A percentile compares a stretch with the other conserved stretches of the same genome.
These are phyloP conservation scores for Leptodactylus fallax DNA, from an alignment of 2,797 vertebrate genomes.

Conservation along the genomic window DNA sequence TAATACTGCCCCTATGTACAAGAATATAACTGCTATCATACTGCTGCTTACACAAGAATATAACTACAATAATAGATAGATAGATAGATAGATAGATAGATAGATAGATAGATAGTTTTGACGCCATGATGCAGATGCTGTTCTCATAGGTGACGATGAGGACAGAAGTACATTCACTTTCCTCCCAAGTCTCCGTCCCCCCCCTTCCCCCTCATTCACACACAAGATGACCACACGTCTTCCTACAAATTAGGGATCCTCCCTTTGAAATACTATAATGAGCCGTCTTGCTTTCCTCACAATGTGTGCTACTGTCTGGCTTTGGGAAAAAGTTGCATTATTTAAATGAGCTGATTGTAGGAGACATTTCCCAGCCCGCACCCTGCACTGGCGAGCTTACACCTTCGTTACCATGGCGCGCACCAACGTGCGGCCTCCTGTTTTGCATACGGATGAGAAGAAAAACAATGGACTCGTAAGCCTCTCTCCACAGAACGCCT, in stretches of 20 bases:
- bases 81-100: background rate
- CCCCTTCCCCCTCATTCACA: conserved; percentile 25
- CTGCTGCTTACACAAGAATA: background rate
- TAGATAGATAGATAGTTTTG: background rate
- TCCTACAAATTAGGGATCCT: conserved; percentile 10
- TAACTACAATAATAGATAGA: background rate
- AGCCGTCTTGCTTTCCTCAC: conserved; percentile 65
- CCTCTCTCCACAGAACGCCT: conserved; percentile 74
- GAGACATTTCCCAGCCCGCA: conserved; percentile 71
- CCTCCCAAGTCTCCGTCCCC: background rate
- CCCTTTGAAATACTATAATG: background rate
- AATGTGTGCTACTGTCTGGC: conserved; percentile 76
- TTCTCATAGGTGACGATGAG: background rate
- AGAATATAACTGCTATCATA: background rate
- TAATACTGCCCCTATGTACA: conserved; percentile 10
- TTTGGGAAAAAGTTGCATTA: conserved; percentile 72
- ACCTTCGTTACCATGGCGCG: conserved; percentile 74
- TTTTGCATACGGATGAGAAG: conserved; percentile 78
- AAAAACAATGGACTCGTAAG: conserved; percentile 70
- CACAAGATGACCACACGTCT: conserved; percentile 62
- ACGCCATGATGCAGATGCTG: background rate
- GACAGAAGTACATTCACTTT: background rate
- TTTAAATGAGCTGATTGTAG: conserved; percentile 73
- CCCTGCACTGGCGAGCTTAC: conserved; percentile 69
- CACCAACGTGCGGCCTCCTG: conserved; percentile 70